Conservation (phyloP, 2,888 invertebrate species). For the Drosophila buzzatii region DNA sequence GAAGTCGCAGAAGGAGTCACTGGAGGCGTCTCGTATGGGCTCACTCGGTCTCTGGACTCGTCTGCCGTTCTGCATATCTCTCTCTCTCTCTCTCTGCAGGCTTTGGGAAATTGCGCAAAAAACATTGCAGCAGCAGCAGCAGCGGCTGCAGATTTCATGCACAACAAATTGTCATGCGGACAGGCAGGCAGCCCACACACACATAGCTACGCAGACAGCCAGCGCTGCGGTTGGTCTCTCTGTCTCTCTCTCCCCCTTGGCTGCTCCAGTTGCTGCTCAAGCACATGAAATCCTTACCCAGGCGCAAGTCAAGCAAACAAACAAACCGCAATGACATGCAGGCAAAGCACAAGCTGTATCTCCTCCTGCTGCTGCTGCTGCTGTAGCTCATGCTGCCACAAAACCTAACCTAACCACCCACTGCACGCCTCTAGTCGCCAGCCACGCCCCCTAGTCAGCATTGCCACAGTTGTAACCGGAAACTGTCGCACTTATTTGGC, state of each 20-base stretch:
- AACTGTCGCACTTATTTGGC: conserved; percentile 80
- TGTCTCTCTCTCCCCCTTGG: not conserved
- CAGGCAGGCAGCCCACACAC: conserved; percentile 72
- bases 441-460: conserved; percentile 39
- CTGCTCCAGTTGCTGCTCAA: conserved; percentile 58
- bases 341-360: conserved; percentile 55
- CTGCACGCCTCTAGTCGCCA: not conserved
- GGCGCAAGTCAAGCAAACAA: conserved; percentile 79
- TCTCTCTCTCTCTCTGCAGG: conserved; percentile 49
- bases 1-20: not conserved
- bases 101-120: conserved; percentile 78
- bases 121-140: conserved; percentile 58
- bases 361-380: conserved; percentile 43
- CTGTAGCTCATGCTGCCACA: too few species aligned
- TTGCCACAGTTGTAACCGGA: conserved; percentile 79
- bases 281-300: conserved; percentile 78
- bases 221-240: conserved; percentile 71
- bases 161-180: conserved; percentile 80
- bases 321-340: conserved; percentile 79
- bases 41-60: conserved; percentile 34
- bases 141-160: conserved; percentile 71
- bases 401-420: conserved; percentile 19
- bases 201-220: conserved; percentile 38
- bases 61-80: conserved; percentile 46
- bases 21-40: not conserved